Evolutionary conservation across 1,140 invertebrate genomes (phyloP).

Genomic region (Conus ventricosus): DNA sequence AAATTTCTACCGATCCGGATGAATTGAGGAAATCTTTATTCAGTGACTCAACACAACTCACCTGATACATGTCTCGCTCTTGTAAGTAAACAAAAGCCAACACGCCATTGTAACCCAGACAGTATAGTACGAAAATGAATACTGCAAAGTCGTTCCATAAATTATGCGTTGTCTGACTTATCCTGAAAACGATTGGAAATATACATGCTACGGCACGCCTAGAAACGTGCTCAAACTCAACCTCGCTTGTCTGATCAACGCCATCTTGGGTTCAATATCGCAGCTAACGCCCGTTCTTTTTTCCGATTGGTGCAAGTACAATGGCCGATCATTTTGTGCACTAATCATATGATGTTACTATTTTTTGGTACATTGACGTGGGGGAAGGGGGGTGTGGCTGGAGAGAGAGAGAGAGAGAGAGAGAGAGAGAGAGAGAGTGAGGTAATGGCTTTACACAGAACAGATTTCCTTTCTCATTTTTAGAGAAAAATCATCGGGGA

Average conservation of each 20-base stretch:
- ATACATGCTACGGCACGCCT: constrained; percentile 24
- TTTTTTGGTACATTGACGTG: too few species aligned
- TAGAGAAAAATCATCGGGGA: too few species aligned
- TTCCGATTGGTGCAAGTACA: neutral
- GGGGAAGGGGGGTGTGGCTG: too few species aligned
- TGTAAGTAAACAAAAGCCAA: constrained; percentile 30
- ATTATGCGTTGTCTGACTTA: constrained; percentile 27
- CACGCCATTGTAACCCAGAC: constrained; percentile 36
- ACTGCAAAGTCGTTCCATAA: constrained; percentile 45
- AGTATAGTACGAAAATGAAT: constrained; percentile 34
- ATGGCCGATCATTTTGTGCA: neutral
- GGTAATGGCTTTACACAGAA: too few species aligned
- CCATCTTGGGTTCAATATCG: constrained; percentile 15
- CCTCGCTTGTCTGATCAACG: constrained; percentile 35
- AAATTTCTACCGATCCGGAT: too few species aligned
- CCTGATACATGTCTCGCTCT: constrained; percentile 26
- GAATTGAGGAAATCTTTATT: too few species aligned
- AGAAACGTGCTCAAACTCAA: constrained; percentile 34
- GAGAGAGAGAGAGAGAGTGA: too few species aligned
- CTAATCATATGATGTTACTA: too few species aligned
- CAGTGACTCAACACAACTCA: neutral
- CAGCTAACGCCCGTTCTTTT: neutral
- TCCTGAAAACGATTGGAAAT: constrained; percentile 32
- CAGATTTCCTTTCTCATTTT: too few species aligned
- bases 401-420: too few species aligned